Evolutionary conservation across 2,113 vertebrate species (phyloP).

Genomic region (Upupa epops): DNA sequence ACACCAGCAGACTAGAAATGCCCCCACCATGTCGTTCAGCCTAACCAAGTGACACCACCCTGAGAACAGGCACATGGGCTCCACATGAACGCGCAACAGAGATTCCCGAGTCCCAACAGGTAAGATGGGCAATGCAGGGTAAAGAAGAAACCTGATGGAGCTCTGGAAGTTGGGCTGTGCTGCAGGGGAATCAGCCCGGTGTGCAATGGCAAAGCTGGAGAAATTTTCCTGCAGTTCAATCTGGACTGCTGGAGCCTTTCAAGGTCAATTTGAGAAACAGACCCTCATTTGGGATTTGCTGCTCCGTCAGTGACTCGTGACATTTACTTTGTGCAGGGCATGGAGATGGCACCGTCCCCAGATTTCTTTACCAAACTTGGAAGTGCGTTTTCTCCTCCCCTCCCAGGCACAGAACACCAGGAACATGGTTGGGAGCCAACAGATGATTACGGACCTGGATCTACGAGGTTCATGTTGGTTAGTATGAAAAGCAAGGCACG

Average conservation of each 20-base stretch:
- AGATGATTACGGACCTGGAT: background rate
- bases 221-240: background rate
- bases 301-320: background rate
- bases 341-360: background rate
- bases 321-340: background rate
- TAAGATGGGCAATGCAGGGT: background rate
- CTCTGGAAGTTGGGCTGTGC: fast-evolving
- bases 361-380: background rate
- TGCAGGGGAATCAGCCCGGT: background rate
- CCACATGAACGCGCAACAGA: background rate
- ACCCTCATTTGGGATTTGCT: background rate
- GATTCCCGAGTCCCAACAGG: background rate
- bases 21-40: background rate
- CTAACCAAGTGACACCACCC: background rate
- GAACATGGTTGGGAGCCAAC: background rate
- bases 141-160: background rate
- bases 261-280: background rate
- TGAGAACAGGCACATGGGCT: fast-evolving
- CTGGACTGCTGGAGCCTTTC: background rate
- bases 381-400: background rate
- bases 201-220: background rate
- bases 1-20: background rate
- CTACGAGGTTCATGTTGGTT: background rate
- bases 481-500: background rate
- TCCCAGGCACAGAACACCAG: background rate